Percentiles rank a stretch among this genome's conserved stretches.
phyloP scores from a whole-genome alignment of 2,797 vertebrate genomes.

The Sciurus vulgaris region DNA sequence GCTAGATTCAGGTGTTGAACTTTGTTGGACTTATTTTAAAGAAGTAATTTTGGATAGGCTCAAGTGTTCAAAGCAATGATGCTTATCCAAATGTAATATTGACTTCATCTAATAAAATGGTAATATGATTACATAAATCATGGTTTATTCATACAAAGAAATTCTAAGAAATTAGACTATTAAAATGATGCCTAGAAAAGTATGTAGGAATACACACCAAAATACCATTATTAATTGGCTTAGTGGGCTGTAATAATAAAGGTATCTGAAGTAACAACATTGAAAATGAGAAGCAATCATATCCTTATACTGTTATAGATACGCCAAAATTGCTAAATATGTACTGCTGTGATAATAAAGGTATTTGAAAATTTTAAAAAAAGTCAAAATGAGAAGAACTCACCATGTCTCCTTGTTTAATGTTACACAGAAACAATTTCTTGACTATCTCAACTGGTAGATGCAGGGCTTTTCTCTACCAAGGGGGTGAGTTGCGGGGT shows the following conservation, averaged over 20 bases:
- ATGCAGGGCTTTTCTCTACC: background rate
- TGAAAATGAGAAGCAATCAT: background rate
- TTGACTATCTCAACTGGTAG: background rate
- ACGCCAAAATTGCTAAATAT: background rate
- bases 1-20: background rate
- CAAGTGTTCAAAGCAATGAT: background rate
- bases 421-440: background rate
- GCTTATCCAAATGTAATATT: background rate
- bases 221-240: background rate
- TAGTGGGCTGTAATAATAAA: background rate
- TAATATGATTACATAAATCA: background rate
- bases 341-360: background rate
- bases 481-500: background rate
- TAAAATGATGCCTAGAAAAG: slow-evolving; percentile 10
- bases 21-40: slow-evolving; percentile 23
- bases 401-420: background rate
- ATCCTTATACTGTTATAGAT: slow-evolving; percentile 2
- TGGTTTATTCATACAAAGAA: background rate
- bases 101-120: background rate
- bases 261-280: too few species aligned
- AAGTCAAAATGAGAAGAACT: background rate
- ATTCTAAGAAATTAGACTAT: background rate
- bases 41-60: background rate
- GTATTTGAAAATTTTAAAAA: background rate
- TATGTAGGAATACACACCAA: background rate